Evolutionary conservation across 2,888 invertebrate genomes (phyloP).

Genomic region (Beris morrisii): DNA sequence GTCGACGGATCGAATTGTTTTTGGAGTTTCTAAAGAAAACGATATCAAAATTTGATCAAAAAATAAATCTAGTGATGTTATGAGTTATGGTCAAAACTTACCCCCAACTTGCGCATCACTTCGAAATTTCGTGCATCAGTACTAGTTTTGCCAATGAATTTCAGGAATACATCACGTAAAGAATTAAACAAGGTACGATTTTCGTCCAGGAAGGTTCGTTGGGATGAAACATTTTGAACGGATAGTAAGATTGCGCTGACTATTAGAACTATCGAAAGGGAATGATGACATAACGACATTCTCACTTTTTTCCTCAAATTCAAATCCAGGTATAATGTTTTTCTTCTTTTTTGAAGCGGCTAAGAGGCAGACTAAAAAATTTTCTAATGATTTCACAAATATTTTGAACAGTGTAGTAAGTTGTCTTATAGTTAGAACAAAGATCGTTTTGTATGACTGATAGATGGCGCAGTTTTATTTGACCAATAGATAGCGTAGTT

Average conservation of each 20-base stretch:
- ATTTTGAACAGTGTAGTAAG: too few species aligned
- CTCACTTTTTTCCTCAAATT: too few species aligned
- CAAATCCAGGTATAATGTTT: too few species aligned
- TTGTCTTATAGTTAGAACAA: too few species aligned
- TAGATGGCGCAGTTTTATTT: too few species aligned
- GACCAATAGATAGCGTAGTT: too few species aligned
- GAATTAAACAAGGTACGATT: slow-evolving; percentile 44
- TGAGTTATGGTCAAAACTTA: slow-evolving; percentile 43
- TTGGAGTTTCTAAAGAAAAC: slow-evolving; percentile 50
- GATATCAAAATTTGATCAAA: slow-evolving; percentile 23
- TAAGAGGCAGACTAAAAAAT: too few species aligned
- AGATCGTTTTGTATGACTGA: too few species aligned
- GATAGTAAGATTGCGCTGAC: not conserved
- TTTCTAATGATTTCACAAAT: too few species aligned
- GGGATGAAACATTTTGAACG: slow-evolving; percentile 37
- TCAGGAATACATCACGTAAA: slow-evolving; percentile 45
- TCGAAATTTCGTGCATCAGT: slow-evolving; percentile 46
- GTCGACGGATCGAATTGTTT: slow-evolving; percentile 45
- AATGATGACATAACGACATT: too few species aligned
- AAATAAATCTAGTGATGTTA: not conserved
- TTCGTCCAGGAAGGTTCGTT: slow-evolving; percentile 48
- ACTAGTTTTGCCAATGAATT: slow-evolving; percentile 49
- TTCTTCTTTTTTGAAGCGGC: too few species aligned
- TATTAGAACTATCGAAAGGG: too few species aligned
- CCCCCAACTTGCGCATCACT: slow-evolving; percentile 45